Evolutionary conservation across 2,888 invertebrate genomes (phyloP).

Genomic region (Drosophila seclusa): DNA sequence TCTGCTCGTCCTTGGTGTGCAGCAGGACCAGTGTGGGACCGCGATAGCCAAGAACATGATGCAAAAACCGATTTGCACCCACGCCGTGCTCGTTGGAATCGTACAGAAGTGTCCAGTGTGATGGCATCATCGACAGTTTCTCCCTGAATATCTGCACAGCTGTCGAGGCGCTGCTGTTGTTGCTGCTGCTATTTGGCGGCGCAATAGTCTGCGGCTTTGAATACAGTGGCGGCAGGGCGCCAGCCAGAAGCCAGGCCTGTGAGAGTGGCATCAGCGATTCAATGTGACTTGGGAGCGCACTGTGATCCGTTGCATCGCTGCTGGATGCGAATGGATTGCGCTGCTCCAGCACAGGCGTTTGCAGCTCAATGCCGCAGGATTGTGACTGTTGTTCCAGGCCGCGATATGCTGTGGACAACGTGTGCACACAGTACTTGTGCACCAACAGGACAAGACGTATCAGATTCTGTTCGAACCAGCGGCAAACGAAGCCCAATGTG

Average conservation of each 20-base stretch:
- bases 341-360: slow-evolving; percentile 90
- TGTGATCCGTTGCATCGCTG: slow-evolving; percentile 65
- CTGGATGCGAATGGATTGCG: slow-evolving; percentile 84
- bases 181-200: slow-evolving; percentile 56
- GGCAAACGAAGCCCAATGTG: slow-evolving; percentile 91
- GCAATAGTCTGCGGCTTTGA: slow-evolving; percentile 85
- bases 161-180: slow-evolving; percentile 73
- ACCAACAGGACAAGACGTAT: slow-evolving; percentile 91
- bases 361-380: slow-evolving; percentile 88
- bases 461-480: slow-evolving; percentile 93
- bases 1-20: slow-evolving; percentile 87
- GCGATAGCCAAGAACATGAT: slow-evolving; percentile 90
- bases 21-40: slow-evolving; percentile 89
- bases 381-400: slow-evolving; percentile 84
- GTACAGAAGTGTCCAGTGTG: slow-evolving; percentile 94
- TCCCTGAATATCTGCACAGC: slow-evolving; percentile 87
- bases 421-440: slow-evolving; percentile 87
- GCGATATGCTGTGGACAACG: slow-evolving; percentile 86
- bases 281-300: slow-evolving; percentile 37
- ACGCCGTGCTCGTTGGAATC: slow-evolving; percentile 93
- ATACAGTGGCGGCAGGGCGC: slow-evolving; percentile 87
- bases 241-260: slow-evolving; percentile 90
- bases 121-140: slow-evolving; percentile 89
- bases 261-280: slow-evolving; percentile 87
- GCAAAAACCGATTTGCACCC: slow-evolving; percentile 94